Evolutionary conservation across 1,140 invertebrate genomes (phyloP).

Genomic region (Prorops nasuta): DNA sequence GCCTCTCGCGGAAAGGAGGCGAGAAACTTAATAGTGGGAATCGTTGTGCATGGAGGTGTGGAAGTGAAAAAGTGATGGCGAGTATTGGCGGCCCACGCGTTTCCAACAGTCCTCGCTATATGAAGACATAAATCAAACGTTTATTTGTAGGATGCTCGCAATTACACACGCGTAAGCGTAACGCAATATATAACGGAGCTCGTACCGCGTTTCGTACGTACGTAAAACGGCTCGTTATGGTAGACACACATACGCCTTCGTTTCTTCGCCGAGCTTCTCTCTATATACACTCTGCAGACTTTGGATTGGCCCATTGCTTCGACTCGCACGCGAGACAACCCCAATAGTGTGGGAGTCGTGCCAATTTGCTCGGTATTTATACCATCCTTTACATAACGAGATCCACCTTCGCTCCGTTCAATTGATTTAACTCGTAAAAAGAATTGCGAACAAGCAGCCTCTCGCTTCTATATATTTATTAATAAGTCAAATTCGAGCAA

Average conservation of each 20-base stretch:
- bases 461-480: no score
- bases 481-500: no score
- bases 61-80: not conserved
- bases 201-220: constrained; percentile 25
- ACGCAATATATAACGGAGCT: constrained; percentile 46
- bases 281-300: no score
- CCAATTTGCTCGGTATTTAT: constrained; percentile 51
- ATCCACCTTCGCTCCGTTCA: constrained; percentile 14
- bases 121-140: constrained; percentile 55
- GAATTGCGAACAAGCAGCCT: constrained; percentile 2
- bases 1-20: not conserved
- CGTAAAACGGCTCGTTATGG: constrained; percentile 41
- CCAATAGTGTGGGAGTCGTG: constrained; percentile 46
- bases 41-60: no score
- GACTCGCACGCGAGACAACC: constrained; percentile 21
- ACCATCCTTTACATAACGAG: constrained; percentile 38
- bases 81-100: constrained; percentile 39
- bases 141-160: constrained; percentile 52
- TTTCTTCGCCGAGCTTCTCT: no score
- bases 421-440: constrained; percentile 8
- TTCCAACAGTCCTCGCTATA: constrained; percentile 34
- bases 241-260: no score
- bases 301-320: not conserved
- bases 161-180: constrained; percentile 50
- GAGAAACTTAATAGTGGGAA: no score